phyloP scores from a whole-genome alignment of 2,888 invertebrate species.

The Ichneumon xanthorius region DNA sequence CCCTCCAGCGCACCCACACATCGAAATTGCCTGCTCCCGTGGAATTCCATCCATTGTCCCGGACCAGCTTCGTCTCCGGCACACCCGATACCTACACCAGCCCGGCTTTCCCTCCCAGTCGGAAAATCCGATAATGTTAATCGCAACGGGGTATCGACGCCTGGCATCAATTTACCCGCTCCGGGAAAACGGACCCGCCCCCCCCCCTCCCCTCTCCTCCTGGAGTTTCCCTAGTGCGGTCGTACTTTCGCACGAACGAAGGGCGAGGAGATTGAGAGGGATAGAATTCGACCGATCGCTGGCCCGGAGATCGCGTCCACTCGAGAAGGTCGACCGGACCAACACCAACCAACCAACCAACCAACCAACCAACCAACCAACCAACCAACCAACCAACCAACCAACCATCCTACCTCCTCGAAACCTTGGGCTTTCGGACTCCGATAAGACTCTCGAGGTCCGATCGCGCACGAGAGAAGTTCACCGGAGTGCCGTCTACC shows the following conservation, averaged over 20 bases:
- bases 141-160: slow-evolving; percentile 39
- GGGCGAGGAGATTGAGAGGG: slow-evolving; percentile 46
- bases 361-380: background rate
- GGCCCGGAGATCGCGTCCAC: slow-evolving; percentile 28
- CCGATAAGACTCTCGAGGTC: slow-evolving; percentile 55
- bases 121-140: slow-evolving; percentile 46
- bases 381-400: background rate
- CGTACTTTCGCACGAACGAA: slow-evolving; percentile 49
- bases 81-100: background rate
- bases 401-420: background rate
- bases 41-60: slow-evolving; percentile 11
- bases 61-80: background rate
- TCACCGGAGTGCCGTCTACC: background rate
- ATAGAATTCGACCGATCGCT: slow-evolving; percentile 45
- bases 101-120: background rate
- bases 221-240: slow-evolving; percentile 17
- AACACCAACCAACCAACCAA: background rate
- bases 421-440: slow-evolving; percentile 15
- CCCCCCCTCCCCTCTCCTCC: background rate
- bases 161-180: slow-evolving; percentile 43
- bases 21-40: background rate
- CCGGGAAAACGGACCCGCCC: slow-evolving; percentile 23
- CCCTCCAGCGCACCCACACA: background rate
- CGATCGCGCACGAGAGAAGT: slow-evolving; percentile 35
- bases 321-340: slow-evolving; percentile 42